phyloP scores from a whole-genome alignment of 2,888 invertebrate species.

The Serripes groenlandicus region DNA sequence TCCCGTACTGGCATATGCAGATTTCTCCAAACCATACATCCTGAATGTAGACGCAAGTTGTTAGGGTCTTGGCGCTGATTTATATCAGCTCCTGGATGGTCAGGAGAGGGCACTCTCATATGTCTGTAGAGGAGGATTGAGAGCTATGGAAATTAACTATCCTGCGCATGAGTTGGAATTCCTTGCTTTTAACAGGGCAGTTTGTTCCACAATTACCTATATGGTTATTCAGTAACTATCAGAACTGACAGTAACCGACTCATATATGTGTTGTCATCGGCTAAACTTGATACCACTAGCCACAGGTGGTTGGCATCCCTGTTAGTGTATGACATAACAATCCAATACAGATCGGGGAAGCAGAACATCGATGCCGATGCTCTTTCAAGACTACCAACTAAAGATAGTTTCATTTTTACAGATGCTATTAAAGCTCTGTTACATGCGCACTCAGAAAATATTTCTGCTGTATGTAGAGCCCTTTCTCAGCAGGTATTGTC shows the following conservation, averaged over 20 bases:
- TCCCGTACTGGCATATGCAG: conserved; percentile 1
- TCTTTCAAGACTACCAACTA: background rate
- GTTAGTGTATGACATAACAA: background rate
- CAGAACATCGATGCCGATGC: background rate
- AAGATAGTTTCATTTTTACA: too few species aligned
- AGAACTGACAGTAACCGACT: background rate
- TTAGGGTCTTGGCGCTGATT: background rate
- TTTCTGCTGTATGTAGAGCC: too few species aligned
- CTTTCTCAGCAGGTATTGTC: too few species aligned
- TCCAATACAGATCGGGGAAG: background rate
- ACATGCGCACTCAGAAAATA: background rate
- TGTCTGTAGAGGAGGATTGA: background rate
- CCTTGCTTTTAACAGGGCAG: background rate
- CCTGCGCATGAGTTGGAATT: background rate
- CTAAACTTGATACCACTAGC: background rate
- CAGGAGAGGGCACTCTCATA: background rate
- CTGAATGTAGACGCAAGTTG: background rate
- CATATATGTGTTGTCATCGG: background rate
- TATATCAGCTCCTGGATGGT: background rate
- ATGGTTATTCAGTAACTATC: background rate
- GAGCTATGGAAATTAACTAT: background rate
- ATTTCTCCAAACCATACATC: background rate
- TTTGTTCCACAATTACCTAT: background rate
- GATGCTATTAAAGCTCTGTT: background rate
- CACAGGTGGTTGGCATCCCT: background rate